Evolutionary conservation across 2,888 invertebrate genomes (phyloP), one percentile per base, ranked within the genome.

Genomic region (Melanostoma scalare): DNA sequence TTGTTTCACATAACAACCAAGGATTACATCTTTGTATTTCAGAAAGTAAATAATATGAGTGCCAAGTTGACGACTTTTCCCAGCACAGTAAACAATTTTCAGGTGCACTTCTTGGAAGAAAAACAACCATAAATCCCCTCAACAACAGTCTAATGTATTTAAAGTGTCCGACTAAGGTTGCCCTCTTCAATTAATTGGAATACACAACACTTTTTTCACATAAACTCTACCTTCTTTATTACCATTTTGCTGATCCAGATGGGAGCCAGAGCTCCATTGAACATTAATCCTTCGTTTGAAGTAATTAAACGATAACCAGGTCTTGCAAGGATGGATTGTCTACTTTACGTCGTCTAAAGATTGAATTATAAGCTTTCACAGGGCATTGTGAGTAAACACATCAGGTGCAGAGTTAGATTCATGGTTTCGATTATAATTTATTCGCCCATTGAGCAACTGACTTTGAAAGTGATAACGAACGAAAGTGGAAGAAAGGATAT

Each of bases 61-160:
- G 61, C 55, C 36, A 35, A 63, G 31, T 30, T 40, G 31, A 56
- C n/a, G 35, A 44, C 2, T 35, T 10, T 53, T 38, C 44, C 48
- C 4, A 31, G 31, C 30, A 38, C 46, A 63, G 20, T 6, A 9
- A 50, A 56, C 10, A 36, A 33, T 60, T 31, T 56, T 63, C 50
- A 42, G 63, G 46, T 31, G 36, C 3, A 56, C 48, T 46, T 61
- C 40, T 35, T 52, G 40, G 30, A 46, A n/a, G 6, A 65, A 38
- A 50, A 48, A 20, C 20, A 20, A 58, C 58, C 58, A 65, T 65
- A 78, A 68, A 72, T 67, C 63, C 58, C 55, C 77, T 72, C 65
- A 42, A 60, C 5, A 56, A 61, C 44, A 50, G 35, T 67, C 77
- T 50, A 58, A 81, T 77, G 68, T 77, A 68, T 77, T 81, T 81